Evolutionary conservation across 2,113 vertebrate species (phyloP), one percentile per base, ranked within the genome.

Genomic region (Pungitius pungitius): DNA sequence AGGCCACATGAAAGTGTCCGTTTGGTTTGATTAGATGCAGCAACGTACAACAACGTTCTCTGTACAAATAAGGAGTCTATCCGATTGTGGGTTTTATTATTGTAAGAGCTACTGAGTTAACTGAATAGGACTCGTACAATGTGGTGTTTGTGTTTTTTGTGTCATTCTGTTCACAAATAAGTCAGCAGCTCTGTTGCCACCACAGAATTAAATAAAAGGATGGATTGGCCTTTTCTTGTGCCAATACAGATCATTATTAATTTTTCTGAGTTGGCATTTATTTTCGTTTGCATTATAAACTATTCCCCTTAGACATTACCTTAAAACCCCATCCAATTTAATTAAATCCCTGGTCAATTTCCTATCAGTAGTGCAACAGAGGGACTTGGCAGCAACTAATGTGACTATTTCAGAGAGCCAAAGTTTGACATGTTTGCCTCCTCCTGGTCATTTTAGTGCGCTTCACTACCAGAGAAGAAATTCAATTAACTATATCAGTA

Each of bases 341-440:
- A 63, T 57, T 0, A 10, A 10, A 47, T 37, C 6, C 42, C 17
- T 14, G 18, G 17, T 43, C n/a, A n/a, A 18, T 33, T 17, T 43
- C 12, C 30, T 9, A 42, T 26, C 35, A 54, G 11, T 15, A 43
- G 3, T 18, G 4, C 15, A 55, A 24, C 12, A 4, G 14, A n/a
- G 22, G 33, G 47, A 62, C 58, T n/a, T 42, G 39, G 24, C 1
- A 69, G 24, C 22, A 55, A 37, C 52, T 14, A 22, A 52, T 72
- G 54, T 18, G 37, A 2, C 26, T 49, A 39, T n/a, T 47, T 64
- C 24, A 63, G 10, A 49, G 43, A 49, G 26, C 22, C 40, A 63
- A n/a, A 42, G 17, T 39, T 64, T 24, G 57, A 65, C 77, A 62
- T 68, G 76, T 81, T 82, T 80, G 89, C 85, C 86, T 80, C 78